Percentiles rank a stretch among this genome's conserved stretches.
Conservation (phyloP, 2,797 vertebrate species). For the Pseudochirops corinnae region DNA sequence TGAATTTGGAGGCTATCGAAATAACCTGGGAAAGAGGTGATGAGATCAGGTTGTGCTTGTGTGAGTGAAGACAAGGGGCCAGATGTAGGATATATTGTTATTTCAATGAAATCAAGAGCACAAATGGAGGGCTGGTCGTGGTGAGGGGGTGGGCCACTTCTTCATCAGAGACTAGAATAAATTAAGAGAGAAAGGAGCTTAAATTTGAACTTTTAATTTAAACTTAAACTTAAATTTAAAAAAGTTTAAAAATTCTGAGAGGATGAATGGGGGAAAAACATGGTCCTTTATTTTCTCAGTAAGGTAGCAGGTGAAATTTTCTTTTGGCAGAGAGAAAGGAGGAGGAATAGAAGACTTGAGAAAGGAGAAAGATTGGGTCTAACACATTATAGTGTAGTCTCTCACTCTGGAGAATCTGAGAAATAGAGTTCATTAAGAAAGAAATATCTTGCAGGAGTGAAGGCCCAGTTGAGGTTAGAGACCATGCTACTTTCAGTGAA, state of each 20-base stretch:
- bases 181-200: not conserved
- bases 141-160: not conserved
- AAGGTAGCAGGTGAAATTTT: not conserved
- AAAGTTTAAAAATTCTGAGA: not conserved
- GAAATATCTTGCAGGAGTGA: not conserved
- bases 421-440: not conserved
- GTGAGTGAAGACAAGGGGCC: not conserved
- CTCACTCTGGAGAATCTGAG: not conserved
- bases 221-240: too few relatives aligned
- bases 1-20: not conserved
- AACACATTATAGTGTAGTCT: not conserved
- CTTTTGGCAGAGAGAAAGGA: not conserved
- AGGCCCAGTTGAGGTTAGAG: not conserved
- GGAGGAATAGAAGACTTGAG: not conserved
- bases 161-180: not conserved
- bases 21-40: not conserved
- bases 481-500: not conserved
- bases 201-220: not conserved
- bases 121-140: not conserved
- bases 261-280: not conserved
- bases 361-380: not conserved
- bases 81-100: not conserved
- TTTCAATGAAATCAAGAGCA: not conserved
- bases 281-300: not conserved
- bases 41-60: not conserved